phyloP scores from a whole-genome alignment of 2,888 invertebrate genomes.

The Gnatocerus cornutus region DNA sequence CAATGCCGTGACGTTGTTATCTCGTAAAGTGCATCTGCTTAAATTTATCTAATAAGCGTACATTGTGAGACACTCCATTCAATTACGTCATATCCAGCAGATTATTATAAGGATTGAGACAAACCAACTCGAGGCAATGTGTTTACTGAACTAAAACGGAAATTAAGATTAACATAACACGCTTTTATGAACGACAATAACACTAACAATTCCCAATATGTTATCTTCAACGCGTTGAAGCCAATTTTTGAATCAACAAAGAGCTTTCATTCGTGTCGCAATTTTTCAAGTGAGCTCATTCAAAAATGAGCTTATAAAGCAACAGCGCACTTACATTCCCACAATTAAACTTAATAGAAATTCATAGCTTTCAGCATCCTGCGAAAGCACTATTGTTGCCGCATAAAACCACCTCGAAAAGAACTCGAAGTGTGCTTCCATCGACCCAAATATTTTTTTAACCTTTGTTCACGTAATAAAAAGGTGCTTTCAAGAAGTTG shows the following conservation, averaged over 20 bases:
- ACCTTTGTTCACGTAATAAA: slow-evolving; percentile 28
- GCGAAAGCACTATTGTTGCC: slow-evolving; percentile 16
- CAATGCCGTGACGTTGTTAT: slow-evolving; percentile 11
- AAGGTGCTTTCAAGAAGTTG: slow-evolving; percentile 32
- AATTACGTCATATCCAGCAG: slow-evolving; percentile 12
- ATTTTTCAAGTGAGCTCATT: not conserved
- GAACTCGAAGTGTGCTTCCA: slow-evolving; percentile 21
- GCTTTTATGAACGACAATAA: not conserved
- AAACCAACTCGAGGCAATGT: slow-evolving; percentile 12
- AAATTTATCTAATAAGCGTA: slow-evolving; percentile 12
- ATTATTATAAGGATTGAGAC: slow-evolving; percentile 17
- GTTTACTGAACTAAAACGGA: slow-evolving; percentile 18
- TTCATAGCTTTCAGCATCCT: slow-evolving; percentile 14
- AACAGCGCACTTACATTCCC: not conserved
- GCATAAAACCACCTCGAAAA: slow-evolving; percentile 16
- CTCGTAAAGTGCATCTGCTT: slow-evolving; percentile 12
- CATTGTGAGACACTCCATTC: slow-evolving; percentile 13
- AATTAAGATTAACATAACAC: slow-evolving; percentile 21
- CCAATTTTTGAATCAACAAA: not conserved
- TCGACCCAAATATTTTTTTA: slow-evolving; percentile 37
- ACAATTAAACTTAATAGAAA: slow-evolving; percentile 10
- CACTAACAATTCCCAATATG: slow-evolving; percentile 6
- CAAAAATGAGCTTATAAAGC: slow-evolving; percentile 3
- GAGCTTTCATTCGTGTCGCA: not conserved
- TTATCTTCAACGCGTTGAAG: not conserved